Conservation (phyloP, 53 echinoderm and acorn worm genomes). For the Arbacia lixula region DNA sequence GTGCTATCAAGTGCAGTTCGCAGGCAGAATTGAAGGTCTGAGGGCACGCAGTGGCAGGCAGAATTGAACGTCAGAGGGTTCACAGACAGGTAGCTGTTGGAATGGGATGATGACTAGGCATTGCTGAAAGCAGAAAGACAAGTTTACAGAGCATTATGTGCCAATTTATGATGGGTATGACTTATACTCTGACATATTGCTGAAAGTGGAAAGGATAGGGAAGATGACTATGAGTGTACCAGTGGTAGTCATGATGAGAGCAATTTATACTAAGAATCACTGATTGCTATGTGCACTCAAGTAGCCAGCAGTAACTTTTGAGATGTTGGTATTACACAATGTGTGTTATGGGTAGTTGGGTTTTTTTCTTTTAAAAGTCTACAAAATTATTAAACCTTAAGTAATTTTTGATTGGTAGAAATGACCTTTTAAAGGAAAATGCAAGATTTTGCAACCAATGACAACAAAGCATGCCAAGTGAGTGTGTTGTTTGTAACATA, state of each 20-base stretch:
- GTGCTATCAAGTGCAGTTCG: no score
- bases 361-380: no score
- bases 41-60: constrained; percentile 8
- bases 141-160: constrained; percentile 1
- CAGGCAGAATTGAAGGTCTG: constrained; percentile 5
- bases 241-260: not conserved
- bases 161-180: constrained; percentile 1
- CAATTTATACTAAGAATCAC: constrained; percentile 12
- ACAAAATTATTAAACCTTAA: no score
- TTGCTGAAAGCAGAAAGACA: constrained; percentile 1
- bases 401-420: no score
- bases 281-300: constrained; percentile 1
- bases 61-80: not conserved
- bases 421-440: no score
- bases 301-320: no score
- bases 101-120: not conserved
- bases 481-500: constrained; percentile 8
- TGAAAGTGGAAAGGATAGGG: no score
- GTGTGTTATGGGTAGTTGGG: no score
- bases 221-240: no score
- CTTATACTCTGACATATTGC: no score
- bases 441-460: no score
- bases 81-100: constrained; percentile 10
- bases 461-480: constrained; percentile 15
- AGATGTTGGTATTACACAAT: no score